phyloP scores from a whole-genome alignment of 2,797 vertebrate genomes.

The Arrhamphus sclerolepis region DNA sequence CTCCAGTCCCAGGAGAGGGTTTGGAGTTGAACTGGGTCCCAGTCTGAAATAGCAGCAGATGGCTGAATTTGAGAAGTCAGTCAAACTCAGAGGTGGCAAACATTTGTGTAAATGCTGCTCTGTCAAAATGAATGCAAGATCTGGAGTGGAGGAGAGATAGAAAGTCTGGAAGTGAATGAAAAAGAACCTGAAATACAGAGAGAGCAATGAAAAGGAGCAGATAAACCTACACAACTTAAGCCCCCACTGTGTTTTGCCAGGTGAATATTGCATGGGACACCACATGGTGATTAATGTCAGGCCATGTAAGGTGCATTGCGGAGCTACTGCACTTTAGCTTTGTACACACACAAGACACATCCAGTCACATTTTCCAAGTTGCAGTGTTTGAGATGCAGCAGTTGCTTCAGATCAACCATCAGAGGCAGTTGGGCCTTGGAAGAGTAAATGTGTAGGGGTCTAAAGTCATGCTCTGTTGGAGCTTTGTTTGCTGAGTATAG shows the following conservation, averaged over 20 bases:
- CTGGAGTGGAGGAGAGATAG: not conserved
- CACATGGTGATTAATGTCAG: slow-evolving; percentile 75
- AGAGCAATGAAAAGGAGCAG: slow-evolving; percentile 45
- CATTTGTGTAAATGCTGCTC: slow-evolving; percentile 14
- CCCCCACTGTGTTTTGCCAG: slow-evolving; percentile 63
- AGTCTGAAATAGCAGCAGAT: slow-evolving; percentile 21
- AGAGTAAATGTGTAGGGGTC: slow-evolving; percentile 73
- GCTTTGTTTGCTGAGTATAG: slow-evolving; percentile 43
- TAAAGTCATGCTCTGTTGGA: slow-evolving; percentile 59
- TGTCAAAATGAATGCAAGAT: slow-evolving; percentile 6
- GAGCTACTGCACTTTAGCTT: slow-evolving; percentile 35
- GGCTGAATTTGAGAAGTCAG: slow-evolving; percentile 14
- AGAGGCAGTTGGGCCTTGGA: slow-evolving; percentile 70
- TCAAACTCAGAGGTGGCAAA: slow-evolving; percentile 25
- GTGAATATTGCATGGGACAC: slow-evolving; percentile 70
- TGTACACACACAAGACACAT: slow-evolving; percentile 29
- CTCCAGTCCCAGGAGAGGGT: slow-evolving; percentile 13
- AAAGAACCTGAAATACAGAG: slow-evolving; percentile 52
- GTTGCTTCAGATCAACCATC: slow-evolving; percentile 56
- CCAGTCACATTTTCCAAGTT: slow-evolving; percentile 59
- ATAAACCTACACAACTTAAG: slow-evolving; percentile 52
- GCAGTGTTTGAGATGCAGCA: slow-evolving; percentile 60
- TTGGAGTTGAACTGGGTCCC: slow-evolving; percentile 22
- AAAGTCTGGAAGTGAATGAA: slow-evolving; percentile 29
- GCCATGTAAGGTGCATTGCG: slow-evolving; percentile 63